phyloP scores from a whole-genome alignment of 1,140 invertebrate genomes.

The Metaphire vulgaris region DNA sequence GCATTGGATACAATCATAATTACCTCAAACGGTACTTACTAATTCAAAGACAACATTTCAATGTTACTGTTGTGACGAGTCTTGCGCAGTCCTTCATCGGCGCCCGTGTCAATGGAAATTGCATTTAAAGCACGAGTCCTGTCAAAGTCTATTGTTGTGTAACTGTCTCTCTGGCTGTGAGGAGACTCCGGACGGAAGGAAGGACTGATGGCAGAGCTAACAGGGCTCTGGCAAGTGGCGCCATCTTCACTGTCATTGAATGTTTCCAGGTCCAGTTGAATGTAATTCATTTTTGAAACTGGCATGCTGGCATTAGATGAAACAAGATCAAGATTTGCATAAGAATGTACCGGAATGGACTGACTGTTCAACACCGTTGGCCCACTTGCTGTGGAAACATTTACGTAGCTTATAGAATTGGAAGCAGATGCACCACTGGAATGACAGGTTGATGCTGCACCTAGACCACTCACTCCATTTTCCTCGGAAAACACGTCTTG shows the following conservation, averaged over 20 bases:
- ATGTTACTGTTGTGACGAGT: constrained; percentile 31
- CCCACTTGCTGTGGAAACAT: neutral
- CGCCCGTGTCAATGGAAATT: neutral
- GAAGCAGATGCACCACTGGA: neutral
- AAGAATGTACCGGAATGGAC: neutral
- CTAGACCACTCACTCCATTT: neutral
- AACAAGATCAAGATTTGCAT: neutral
- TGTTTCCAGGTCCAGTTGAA: constrained; percentile 21
- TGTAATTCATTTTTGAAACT: constrained; percentile 17
- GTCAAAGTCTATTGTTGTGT: constrained; percentile 28
- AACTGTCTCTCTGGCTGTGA: constrained; percentile 5
- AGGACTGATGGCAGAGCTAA: neutral
- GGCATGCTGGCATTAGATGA: neutral
- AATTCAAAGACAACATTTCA: constrained; percentile 5
- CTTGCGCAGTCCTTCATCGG: constrained; percentile 27
- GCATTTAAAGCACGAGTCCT: constrained; percentile 22
- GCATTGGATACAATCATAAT: no score
- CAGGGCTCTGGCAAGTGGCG: neutral
- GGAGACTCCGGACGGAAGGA: neutral
- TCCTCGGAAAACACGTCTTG: neutral
- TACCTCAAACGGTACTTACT: no score
- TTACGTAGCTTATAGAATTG: neutral
- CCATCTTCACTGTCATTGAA: constrained; percentile 5
- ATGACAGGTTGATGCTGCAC: neutral
- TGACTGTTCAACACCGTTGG: neutral